Evolutionary conservation across 2,113 vertebrate genomes (phyloP).

Genomic region (Gorsachius goisagi): DNA sequence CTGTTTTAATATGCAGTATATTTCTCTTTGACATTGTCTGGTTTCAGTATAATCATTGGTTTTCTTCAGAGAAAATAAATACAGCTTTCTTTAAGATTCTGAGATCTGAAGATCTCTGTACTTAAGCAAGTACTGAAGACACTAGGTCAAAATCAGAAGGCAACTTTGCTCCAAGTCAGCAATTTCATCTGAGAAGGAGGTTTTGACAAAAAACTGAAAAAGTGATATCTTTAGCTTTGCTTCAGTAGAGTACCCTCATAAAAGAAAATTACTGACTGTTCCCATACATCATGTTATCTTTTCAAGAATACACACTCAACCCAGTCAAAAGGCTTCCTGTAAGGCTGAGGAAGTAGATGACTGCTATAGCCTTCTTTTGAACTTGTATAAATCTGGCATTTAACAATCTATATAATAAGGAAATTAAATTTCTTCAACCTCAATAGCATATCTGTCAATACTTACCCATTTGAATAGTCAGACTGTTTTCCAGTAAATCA

Average conservation of each 20-base stretch:
- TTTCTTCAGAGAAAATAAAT: background rate
- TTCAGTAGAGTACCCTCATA: background rate
- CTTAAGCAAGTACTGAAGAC: background rate
- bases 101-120: background rate
- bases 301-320: background rate
- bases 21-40: background rate
- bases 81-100: background rate
- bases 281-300: background rate
- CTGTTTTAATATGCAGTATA: background rate
- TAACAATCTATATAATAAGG: background rate
- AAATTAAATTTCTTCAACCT: background rate
- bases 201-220: background rate
- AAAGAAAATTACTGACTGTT: background rate
- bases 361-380: background rate
- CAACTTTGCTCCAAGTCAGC: background rate
- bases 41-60: background rate
- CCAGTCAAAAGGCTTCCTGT: background rate
- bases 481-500: background rate
- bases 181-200: background rate
- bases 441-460: background rate
- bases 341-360: background rate
- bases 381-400: background rate
- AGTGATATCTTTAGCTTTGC: background rate
- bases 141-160: background rate
- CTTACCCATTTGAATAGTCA: background rate